Evolutionary conservation across 2,797 vertebrate genomes (phyloP).

Genomic region (Coreius guichenoti): DNA sequence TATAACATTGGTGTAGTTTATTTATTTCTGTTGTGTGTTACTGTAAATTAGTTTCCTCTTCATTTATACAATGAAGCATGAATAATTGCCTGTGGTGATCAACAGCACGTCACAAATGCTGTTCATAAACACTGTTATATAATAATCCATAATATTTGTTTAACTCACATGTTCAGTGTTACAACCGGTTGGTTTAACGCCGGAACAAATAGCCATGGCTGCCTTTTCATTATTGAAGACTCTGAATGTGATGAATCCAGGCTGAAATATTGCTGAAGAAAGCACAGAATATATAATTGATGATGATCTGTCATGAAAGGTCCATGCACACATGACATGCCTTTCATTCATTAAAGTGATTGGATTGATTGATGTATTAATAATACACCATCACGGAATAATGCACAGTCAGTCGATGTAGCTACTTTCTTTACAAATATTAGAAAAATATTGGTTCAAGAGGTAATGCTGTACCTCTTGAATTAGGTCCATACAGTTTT

Average conservation of each 20-base stretch:
- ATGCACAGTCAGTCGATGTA: constrained; percentile 38
- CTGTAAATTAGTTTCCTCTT: not conserved
- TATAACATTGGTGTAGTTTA: too few relatives aligned
- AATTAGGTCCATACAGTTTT: not conserved
- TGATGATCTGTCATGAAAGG: not conserved
- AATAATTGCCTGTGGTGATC: not conserved
- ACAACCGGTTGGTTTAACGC: constrained; percentile 69
- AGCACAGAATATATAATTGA: constrained; percentile 31
- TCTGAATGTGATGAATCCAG: constrained; percentile 74
- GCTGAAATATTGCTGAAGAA: constrained; percentile 64
- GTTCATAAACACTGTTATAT: not conserved
- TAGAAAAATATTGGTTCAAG: not conserved
- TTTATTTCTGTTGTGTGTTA: not conserved
- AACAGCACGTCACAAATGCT: not conserved
- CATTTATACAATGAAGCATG: not conserved
- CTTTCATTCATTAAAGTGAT: not conserved
- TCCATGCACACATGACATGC: not conserved
- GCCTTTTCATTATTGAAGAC: constrained; percentile 73
- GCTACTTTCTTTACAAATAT: not conserved
- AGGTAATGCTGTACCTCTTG: not conserved
- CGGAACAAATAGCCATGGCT: constrained; percentile 76
- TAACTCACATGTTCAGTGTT: constrained; percentile 70
- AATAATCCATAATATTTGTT: constrained; percentile 35
- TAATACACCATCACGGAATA: too few relatives aligned
- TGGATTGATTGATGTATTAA: too few relatives aligned